Base-by-base conservation (phyloP, 2,113 vertebrate species). In the Poicephalus meyeri region DNA sequence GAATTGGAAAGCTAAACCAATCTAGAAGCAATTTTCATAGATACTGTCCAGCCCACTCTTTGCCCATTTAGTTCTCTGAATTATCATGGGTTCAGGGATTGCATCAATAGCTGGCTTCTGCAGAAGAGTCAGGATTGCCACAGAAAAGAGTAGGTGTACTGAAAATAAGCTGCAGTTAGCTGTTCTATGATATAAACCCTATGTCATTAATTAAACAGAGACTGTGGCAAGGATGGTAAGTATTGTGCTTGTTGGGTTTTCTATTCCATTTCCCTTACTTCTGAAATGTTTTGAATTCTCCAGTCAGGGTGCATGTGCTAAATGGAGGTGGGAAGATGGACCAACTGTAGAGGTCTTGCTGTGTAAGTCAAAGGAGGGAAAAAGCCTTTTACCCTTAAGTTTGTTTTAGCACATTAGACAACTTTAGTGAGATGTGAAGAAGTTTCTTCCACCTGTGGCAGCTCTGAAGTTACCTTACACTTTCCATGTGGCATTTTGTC, bases 271-370 rank as follows among this genome's bases (percentile, higher is more conserved):
- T 89, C 5, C 6, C 11, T 82, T 63, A 4, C 28, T 60, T 91
- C 35, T 61, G 61, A 85, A 63, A 0, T 13, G 13, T 46, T 91
- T 42, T 61, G 66, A 85, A 63, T 65, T 65, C 5, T 69, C 5
- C 55, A 44, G 1, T 21, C 19, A 8, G 17, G 44, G 11, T 41
- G 31, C 25, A 6, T 58, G 17, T 52, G 2, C 15, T 41, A 16
- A 80, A 21, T 0, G 2, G 11, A 8, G 4, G 2, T 37, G 28
- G 9, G 9, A 20, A 12, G 21, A 20, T 47, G 13, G 10, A 26
- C 53, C 49, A 39, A 2, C 16, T 66, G 37, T n/a, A 16, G 41
- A 53, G 33, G n/a, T 58, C 28, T 19, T 83, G 15, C 44, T 65
- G 10, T 46, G 29, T 49, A 37, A 33, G 8, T 89, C n/a, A 33